Base-by-base conservation (phyloP, 2,797 vertebrate species). In the Oreochromis mossambicus region DNA sequence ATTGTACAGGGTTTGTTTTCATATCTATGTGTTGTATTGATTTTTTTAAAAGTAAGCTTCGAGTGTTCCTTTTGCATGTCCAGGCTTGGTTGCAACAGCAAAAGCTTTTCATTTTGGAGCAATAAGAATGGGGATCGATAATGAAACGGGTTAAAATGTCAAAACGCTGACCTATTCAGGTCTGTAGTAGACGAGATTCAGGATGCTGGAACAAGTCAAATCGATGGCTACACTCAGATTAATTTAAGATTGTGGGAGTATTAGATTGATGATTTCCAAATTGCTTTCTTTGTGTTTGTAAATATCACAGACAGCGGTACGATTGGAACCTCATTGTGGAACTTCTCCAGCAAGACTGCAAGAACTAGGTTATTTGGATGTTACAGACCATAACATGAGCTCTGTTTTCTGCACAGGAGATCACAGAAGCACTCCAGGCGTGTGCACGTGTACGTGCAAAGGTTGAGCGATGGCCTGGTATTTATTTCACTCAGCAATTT, bases 401-500 rank as follows among this genome's bases (percentile, higher is more conserved):
- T 87, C 80, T 77, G 79, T 75, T 82, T 76, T 87, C 80, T 78
- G 36, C 54, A 32, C 73, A 29, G 46, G 56, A 83, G 86, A 91
- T 91, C 89, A 86, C 80, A 88, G 58, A 80, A 87, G 43, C 46
- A 78, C 80, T 89, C 21, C n/a, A 70, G 48, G 34, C 50, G 48
- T 52, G 51, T 77, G 48, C 26, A 36, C 8, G 48, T 10, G 29
- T 7, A 3, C 21, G 66, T 17, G 54, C 19, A 52, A 81, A 24
- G 50, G 24, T 81, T 91, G 92, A 95, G 87, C 73, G 68, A 94
- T 94, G 86, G 83, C 91, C 87, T 88, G 84, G 89, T 92, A 94
- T 95, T 95, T 95, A 94, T 95, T 95, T 94, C 91, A 89, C 89
- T 84, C 91, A 89, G 93, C 93, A 94, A 94, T 94, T 90, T 91